These are phyloP conservation scores for Apamea crenata DNA, from an alignment of 2,888 invertebrate genomes.

Conservation along the genomic window DNA sequence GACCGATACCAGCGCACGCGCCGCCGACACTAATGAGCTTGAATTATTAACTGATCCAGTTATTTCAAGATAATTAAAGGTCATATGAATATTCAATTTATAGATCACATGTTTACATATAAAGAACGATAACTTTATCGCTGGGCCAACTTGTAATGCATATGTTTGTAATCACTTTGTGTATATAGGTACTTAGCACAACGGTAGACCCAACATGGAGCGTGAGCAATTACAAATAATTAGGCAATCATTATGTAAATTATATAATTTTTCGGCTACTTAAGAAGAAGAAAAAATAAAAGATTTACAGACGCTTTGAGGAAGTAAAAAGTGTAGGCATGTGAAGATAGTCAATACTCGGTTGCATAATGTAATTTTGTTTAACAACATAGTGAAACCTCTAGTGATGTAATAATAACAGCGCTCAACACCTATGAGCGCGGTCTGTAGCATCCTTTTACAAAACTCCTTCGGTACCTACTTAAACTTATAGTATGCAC, in stretches of 20 bases:
- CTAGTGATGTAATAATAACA: constrained; percentile 84
- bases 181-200: constrained; percentile 18
- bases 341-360: constrained; percentile 76
- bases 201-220: constrained; percentile 26
- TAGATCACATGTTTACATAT: constrained; percentile 51
- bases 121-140: constrained; percentile 37
- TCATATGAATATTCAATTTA: constrained; percentile 54
- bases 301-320: constrained; percentile 69
- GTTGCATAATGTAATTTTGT: constrained; percentile 86
- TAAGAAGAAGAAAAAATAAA: constrained; percentile 56
- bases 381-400: constrained; percentile 88
- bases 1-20: constrained; percentile 68
- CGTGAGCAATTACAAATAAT: constrained; percentile 49
- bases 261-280: constrained; percentile 57
- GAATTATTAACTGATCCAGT: constrained; percentile 58
- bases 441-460: constrained; percentile 55
- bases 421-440: constrained; percentile 52
- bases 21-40: constrained; percentile 43
- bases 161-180: constrained; percentile 15
- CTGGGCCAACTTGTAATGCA: constrained; percentile 20
- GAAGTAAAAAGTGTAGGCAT: constrained; percentile 75
- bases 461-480: constrained; percentile 29
- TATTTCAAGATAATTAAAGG: constrained; percentile 54
- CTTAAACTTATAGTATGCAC: constrained; percentile 14
- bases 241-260: constrained; percentile 48